A percentile compares a stretch with the other conserved stretches of the same genome.
phyloP scores from a whole-genome alignment of 2,113 vertebrate genomes.

The Hyperoodon ampullatus region DNA sequence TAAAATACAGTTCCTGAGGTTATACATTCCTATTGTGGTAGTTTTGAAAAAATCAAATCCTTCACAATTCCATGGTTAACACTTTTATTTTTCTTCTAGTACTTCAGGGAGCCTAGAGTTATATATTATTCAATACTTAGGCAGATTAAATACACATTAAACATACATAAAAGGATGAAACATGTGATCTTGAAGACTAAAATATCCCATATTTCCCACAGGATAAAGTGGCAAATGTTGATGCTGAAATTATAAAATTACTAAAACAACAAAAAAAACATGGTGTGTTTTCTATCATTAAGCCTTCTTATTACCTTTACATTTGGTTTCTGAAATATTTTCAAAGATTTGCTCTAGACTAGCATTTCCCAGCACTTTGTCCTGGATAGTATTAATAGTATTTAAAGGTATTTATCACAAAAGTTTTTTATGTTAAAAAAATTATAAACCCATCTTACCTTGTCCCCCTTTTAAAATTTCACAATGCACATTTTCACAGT shows the following conservation, averaged over 20 bases:
- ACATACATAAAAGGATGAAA: background rate
- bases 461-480: background rate
- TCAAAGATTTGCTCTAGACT: background rate
- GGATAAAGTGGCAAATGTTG: background rate
- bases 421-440: background rate
- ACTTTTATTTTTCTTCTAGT: background rate
- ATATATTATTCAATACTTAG: background rate
- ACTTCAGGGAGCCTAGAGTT: background rate
- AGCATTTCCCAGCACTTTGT: background rate
- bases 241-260: background rate
- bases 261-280: background rate
- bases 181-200: background rate
- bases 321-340: background rate
- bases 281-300: background rate
- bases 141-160: background rate
- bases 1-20: background rate
- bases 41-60: background rate
- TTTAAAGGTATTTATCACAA: background rate
- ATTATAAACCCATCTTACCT: background rate
- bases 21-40: background rate
- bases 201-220: background rate
- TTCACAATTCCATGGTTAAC: background rate
- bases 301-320: background rate
- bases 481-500: background rate
- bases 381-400: background rate